Evolutionary conservation across 2,113 vertebrate genomes (phyloP).

Genomic region (Jaculus jaculus): DNA sequence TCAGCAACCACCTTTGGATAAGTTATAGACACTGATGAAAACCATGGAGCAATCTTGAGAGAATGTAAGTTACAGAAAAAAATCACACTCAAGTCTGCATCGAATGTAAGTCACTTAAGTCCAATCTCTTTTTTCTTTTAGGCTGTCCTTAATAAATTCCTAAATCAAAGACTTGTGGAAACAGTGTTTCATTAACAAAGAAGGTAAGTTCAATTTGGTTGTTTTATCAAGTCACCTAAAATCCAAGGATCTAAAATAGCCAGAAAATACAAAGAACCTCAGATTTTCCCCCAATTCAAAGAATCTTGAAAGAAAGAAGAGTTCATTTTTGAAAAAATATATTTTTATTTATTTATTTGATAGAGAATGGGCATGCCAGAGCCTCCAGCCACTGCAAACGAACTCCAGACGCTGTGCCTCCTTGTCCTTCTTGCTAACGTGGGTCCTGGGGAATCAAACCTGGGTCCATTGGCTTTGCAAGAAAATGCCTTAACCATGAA

Average conservation of each 20-base stretch:
- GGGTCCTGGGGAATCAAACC: too few species aligned
- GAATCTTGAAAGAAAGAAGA: not conserved
- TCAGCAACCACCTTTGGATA: not conserved
- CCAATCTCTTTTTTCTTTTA: not conserved
- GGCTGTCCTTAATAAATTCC: not conserved
- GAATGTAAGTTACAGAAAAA: not conserved
- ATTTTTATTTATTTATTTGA: too few species aligned
- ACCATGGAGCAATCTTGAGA: not conserved
- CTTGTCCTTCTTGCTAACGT: too few species aligned
- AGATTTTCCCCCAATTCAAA: slow-evolving; percentile 1
- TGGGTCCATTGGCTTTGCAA: too few species aligned
- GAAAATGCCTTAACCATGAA: too few species aligned
- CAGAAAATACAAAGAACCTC: not conserved
- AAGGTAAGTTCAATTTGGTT: not conserved
- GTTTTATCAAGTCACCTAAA: not conserved
- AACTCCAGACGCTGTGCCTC: too few species aligned
- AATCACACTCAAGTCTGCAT: not conserved
- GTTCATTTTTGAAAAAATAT: not conserved
- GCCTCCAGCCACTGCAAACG: too few species aligned
- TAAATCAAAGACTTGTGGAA: not conserved
- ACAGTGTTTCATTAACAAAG: slow-evolving; percentile 5
- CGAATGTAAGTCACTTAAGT: not conserved
- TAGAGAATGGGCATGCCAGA: too few species aligned
- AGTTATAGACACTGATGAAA: slow-evolving; percentile 22
- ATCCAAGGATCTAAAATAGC: slow-evolving; percentile 10